These are phyloP conservation scores for Incurvaria masculella DNA, from an alignment of 2,888 invertebrate genomes.

Conservation along the genomic window DNA sequence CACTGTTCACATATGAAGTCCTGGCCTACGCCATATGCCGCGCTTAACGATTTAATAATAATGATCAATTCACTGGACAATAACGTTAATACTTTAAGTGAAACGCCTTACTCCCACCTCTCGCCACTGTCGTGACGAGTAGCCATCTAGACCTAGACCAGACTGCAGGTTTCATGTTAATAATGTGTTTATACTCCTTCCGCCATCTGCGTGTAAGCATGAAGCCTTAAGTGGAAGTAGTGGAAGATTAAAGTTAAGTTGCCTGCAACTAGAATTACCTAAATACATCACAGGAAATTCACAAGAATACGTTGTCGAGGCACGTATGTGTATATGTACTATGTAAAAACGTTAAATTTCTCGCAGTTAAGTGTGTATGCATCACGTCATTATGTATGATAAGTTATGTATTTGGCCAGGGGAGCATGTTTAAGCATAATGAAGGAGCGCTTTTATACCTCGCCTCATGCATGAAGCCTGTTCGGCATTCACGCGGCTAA, in stretches of 20 bases:
- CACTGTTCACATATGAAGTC: too few relatives aligned
- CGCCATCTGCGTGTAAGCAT: constrained; percentile 29
- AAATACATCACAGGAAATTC: too few relatives aligned
- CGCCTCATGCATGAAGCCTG: not conserved
- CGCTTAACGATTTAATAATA: too few relatives aligned
- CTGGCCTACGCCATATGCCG: too few relatives aligned
- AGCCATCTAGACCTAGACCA: not conserved
- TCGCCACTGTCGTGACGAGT: not conserved
- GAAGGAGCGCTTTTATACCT: not conserved
- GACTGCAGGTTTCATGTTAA: constrained; percentile 28
- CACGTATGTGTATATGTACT: too few relatives aligned
- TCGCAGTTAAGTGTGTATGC: not conserved
- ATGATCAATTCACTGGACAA: too few relatives aligned
- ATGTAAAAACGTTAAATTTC: not conserved
- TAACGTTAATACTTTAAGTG: too few relatives aligned
- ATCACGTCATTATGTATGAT: not conserved
- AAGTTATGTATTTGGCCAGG: not conserved
- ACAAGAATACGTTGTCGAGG: too few relatives aligned
- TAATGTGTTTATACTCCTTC: constrained; percentile 44
- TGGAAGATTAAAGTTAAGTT: constrained; percentile 21
- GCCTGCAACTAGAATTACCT: too few relatives aligned
- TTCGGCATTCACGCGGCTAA: not conserved
- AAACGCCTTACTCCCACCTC: too few relatives aligned
- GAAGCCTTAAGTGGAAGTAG: constrained; percentile 26
- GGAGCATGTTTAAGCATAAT: not conserved